Conservation (phyloP, 2,797 vertebrate genomes). For the Urocyon cinereoargenteus region DNA sequence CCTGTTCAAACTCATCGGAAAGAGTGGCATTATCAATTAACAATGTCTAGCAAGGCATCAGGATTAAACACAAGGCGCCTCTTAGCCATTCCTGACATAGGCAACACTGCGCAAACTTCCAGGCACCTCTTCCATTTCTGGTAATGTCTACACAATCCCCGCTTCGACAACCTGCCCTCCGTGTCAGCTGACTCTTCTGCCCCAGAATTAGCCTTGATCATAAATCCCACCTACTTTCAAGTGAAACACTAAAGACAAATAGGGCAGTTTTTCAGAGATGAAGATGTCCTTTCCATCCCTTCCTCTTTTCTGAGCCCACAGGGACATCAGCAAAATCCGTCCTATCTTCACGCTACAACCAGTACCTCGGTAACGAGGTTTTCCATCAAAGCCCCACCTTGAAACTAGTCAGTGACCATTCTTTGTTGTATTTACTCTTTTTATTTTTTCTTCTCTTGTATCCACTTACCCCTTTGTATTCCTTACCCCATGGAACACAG, state of each 20-base stretch:
- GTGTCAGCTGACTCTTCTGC: neutral
- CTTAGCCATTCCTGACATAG: neutral
- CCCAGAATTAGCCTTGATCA: neutral
- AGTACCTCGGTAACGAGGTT: too few relatives aligned
- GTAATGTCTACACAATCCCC: neutral
- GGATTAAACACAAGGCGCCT: neutral
- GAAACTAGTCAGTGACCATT: neutral
- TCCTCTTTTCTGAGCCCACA: neutral
- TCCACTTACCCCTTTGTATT: too few relatives aligned
- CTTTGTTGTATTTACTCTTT: neutral
- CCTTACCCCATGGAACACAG: neutral
- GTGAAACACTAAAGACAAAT: neutral
- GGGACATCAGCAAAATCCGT: neutral
- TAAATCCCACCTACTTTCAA: neutral
- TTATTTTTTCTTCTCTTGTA: neutral
- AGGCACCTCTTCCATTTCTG: neutral
- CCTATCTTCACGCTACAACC: accelerated
- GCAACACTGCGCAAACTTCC: neutral
- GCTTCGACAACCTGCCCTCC: neutral
- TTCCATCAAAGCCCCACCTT: accelerated
- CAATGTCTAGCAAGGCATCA: accelerated
- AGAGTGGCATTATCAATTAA: neutral
- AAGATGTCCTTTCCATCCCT: neutral
- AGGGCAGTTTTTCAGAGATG: neutral
- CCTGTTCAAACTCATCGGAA: neutral